phyloP scores from a whole-genome alignment of 2,797 vertebrate species.

The Sebastes dallii region DNA sequence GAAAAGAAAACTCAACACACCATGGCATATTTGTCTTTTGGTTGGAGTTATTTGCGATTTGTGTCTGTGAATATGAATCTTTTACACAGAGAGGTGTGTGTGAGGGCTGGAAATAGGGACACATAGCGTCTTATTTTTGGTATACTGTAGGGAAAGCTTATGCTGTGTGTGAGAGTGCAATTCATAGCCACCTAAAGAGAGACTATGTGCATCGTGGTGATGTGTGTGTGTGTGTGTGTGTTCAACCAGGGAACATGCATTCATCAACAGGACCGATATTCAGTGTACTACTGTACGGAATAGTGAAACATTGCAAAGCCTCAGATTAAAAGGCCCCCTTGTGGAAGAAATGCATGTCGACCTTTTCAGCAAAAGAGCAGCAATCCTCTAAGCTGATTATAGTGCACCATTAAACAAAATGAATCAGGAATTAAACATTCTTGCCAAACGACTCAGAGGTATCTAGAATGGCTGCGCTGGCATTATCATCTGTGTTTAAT shows the following conservation, averaged over 20 bases:
- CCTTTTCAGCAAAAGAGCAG: constrained; percentile 46
- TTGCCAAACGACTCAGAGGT: constrained; percentile 49
- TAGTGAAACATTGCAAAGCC: not conserved
- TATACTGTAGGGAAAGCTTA: constrained; percentile 3
- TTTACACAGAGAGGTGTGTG: constrained; percentile 31
- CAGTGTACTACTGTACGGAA: constrained; percentile 16
- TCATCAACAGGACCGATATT: constrained; percentile 24
- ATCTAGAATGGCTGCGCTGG: constrained; percentile 28
- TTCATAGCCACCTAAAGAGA: constrained; percentile 33
- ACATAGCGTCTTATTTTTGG: constrained; percentile 26
- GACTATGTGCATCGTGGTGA: constrained; percentile 3
- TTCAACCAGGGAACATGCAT: not conserved
- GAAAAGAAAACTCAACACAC: constrained; percentile 41
- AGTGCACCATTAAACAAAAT: constrained; percentile 68
- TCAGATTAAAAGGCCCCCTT: constrained; percentile 59
- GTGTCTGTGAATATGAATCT: constrained; percentile 41
- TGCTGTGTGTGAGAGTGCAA: constrained; percentile 23
- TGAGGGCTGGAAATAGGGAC: constrained; percentile 29
- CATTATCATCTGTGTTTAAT: constrained; percentile 54
- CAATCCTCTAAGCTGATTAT: constrained; percentile 71
- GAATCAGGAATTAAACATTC: constrained; percentile 62
- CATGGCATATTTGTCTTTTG: constrained; percentile 45
- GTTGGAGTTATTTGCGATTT: constrained; percentile 26
- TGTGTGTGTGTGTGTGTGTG: constrained; percentile 10
- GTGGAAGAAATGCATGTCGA: constrained; percentile 67